Evolutionary conservation across 2,888 invertebrate species (phyloP).

Genomic region (Chorisops tibialis): DNA sequence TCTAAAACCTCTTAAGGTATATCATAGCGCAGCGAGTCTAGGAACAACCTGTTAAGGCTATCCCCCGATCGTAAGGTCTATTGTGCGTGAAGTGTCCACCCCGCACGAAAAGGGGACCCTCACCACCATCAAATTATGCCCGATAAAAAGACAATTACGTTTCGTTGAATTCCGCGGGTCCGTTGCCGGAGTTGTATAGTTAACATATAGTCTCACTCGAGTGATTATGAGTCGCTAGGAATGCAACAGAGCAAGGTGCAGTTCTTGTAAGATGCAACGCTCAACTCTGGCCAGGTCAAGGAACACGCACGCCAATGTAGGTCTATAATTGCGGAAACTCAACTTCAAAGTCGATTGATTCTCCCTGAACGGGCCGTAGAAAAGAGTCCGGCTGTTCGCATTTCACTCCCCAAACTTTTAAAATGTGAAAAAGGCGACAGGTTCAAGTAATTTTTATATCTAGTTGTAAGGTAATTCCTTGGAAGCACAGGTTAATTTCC

Average conservation of each 20-base stretch:
- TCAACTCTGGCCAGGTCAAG: neutral
- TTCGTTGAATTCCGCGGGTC: neutral
- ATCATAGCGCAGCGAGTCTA: neutral
- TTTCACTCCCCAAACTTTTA: too few relatives aligned
- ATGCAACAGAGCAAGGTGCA: neutral
- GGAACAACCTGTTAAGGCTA: neutral
- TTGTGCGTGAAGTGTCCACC: neutral
- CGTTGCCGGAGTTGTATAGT: neutral
- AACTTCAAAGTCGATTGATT: too few relatives aligned
- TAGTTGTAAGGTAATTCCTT: slow-evolving; percentile 9
- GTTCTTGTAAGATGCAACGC: too few relatives aligned
- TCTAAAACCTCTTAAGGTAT: neutral
- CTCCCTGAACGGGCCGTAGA: too few relatives aligned
- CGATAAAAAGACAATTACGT: neutral
- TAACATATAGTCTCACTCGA: slow-evolving; percentile 1
- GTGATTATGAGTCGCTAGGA: neutral
- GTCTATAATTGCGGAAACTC: too few relatives aligned
- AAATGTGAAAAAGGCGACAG: slow-evolving; percentile 8
- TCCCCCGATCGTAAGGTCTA: neutral
- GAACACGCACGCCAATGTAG: too few relatives aligned
- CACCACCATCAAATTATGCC: neutral
- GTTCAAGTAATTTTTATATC: slow-evolving; percentile 13
- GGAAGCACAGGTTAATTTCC: neutral
- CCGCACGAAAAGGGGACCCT: neutral
- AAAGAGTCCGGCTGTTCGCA: too few relatives aligned